A percentile compares a stretch with the other conserved stretches of the same genome.
phyloP scores from a whole-genome alignment of 2,888 invertebrate genomes.

The Thumatha senex region DNA sequence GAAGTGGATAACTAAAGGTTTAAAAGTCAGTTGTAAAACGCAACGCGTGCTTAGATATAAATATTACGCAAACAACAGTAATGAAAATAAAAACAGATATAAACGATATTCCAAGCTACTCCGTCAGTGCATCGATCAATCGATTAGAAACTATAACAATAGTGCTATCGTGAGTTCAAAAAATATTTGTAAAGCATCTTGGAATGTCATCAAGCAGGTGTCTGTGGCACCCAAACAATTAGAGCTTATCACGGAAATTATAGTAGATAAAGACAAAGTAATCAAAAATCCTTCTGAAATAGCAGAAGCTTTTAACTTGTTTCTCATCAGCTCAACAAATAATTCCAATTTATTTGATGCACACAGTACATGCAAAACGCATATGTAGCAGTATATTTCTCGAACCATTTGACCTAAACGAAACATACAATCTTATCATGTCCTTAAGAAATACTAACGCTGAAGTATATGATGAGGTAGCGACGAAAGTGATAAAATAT shows the following conservation, averaged over 20 bases:
- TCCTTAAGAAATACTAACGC: not conserved
- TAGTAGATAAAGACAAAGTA: not conserved
- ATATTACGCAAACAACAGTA: not conserved
- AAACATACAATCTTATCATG: not conserved
- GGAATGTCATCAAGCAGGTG: not conserved
- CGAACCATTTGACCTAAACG: not conserved
- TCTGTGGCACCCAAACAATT: not conserved
- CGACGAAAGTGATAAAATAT: not conserved
- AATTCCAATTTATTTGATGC: not conserved
- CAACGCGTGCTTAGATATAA: not conserved
- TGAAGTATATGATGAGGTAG: not conserved
- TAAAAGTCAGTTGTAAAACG: not conserved
- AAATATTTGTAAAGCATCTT: not conserved
- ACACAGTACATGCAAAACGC: not conserved
- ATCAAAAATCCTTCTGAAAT: not conserved
- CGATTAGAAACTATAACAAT: not conserved
- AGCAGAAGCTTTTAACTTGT: not conserved
- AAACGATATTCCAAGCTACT: too few species aligned
- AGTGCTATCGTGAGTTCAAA: not conserved
- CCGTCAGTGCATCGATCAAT: not conserved
- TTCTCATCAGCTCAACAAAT: not conserved
- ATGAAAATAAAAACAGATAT: not conserved
- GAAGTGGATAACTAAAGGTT: not conserved
- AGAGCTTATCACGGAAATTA: not conserved
- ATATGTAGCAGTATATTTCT: not conserved